A percentile compares a stretch with the other conserved stretches of the same genome.
These are phyloP conservation scores for Melanotaenia trifasciata DNA, from an alignment of 2,797 vertebrate genomes.

Conservation along the genomic window DNA sequence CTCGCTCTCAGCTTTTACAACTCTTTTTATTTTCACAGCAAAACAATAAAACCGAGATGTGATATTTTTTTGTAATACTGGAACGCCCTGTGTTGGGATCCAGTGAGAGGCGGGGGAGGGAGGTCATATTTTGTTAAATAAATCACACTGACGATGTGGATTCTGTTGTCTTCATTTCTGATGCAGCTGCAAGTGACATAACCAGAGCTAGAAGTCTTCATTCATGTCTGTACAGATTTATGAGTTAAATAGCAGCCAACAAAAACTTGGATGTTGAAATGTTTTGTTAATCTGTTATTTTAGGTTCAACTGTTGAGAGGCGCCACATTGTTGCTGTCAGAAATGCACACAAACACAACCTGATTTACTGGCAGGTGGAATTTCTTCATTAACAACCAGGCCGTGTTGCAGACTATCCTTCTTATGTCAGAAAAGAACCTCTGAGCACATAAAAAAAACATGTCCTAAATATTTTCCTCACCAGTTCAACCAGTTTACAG, in stretches of 20 bases:
- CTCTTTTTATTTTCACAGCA: constrained; percentile 77
- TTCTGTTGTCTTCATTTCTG: constrained; percentile 83
- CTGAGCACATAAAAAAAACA: not conserved
- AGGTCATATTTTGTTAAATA: constrained; percentile 97
- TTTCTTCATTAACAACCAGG: constrained; percentile 10
- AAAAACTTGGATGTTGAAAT: not conserved
- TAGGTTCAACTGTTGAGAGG: not conserved
- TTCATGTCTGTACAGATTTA: not conserved
- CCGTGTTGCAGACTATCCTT: not conserved
- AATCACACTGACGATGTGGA: constrained; percentile 92
- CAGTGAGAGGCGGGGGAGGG: constrained; percentile 64
- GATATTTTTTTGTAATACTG: constrained; percentile 83
- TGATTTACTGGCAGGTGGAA: not conserved
- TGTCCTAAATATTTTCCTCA: not conserved
- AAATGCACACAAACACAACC: not conserved
- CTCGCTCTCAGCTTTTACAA: constrained; percentile 66
- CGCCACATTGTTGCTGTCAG: not conserved
- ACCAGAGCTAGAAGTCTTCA: not conserved
- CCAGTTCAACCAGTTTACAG: not conserved
- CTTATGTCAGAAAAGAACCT: not conserved
- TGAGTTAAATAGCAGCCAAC: not conserved
- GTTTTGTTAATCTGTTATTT: constrained; percentile 3
- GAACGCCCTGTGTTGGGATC: constrained; percentile 67
- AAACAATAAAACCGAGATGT: constrained; percentile 80
- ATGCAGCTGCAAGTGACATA: not conserved